Base-by-base conservation (phyloP, 2,113 vertebrate genomes). In the Ancistrus triradiatus region DNA sequence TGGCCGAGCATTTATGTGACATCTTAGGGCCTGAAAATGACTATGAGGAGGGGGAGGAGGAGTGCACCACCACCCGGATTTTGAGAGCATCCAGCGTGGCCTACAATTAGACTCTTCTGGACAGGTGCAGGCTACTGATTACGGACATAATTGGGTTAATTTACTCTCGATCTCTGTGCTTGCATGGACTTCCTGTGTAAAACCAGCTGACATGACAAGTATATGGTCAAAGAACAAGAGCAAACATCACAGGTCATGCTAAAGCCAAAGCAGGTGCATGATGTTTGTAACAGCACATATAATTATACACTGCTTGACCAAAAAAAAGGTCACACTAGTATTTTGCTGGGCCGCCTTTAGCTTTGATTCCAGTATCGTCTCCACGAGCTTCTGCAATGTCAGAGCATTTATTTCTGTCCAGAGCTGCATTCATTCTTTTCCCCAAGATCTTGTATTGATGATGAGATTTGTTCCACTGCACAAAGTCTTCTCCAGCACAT, bases 111-210 rank as follows among this genome's bases (percentile, higher is more conserved):
- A 25, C 70, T 46, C 64, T 59, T 71, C 38, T 68, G 69, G 60
- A 61, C 51, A 43, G 57, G 58, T 73, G 59, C 64, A 57, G 75
- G 60, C 51, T 35, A 55, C 61, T 63, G 69, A 78, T 75, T 70
- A 75, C 14, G 57, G 64, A 50, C 63, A 70, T 65, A 75, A 73
- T 69, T 72, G 59, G 74, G 65, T 74, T 70, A 63, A 77, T 77
- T 74, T 71, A 47, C 68, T 66, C 49, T 62, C 38, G n/a, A 63
- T 60, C 55, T 60, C 57, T 64, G 28, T 55, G 55, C 61, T 69
- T 72, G 60, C 74, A 67, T 68, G 46, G 59, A 47, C 40, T 57
- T 63, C 18, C 40, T 63, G 50, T 38, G 69, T 59, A 74, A 66
- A 69, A 38, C 3, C 11, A 31, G 33, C 21, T 46, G 28, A 59